Evolutionary conservation across 2,113 vertebrate genomes (phyloP).

Genomic region (Calypte anna): DNA sequence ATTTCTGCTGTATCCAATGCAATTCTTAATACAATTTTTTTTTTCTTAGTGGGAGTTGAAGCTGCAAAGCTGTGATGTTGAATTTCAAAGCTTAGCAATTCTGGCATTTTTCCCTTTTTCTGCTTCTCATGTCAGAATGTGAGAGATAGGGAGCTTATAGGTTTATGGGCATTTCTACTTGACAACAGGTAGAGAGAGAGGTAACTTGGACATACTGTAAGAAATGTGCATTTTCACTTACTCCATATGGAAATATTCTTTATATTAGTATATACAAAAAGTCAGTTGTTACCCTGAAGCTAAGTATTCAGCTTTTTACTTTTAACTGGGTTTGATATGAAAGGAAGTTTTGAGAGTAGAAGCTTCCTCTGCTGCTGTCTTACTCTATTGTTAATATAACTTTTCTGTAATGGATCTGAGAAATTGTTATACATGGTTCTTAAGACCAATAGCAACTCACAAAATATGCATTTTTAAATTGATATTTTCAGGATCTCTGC

Average conservation of each 20-base stretch:
- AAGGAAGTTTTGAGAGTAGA: neutral
- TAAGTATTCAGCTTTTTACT: neutral
- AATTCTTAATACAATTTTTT: neutral
- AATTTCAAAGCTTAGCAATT: neutral
- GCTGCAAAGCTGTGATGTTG: neutral
- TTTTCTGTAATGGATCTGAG: neutral
- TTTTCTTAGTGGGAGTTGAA: neutral
- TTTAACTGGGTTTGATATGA: neutral
- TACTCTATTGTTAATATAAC: neutral
- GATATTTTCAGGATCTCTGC: neutral
- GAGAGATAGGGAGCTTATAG: neutral
- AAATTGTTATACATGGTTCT: neutral
- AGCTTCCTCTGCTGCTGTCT: neutral
- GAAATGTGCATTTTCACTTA: neutral
- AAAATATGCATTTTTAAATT: neutral
- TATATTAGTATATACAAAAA: neutral
- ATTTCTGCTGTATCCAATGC: neutral
- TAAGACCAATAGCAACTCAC: neutral
- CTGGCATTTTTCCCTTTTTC: neutral
- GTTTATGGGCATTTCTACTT: neutral
- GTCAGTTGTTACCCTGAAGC: neutral
- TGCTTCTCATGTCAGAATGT: neutral
- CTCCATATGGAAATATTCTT: neutral
- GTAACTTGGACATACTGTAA: neutral
- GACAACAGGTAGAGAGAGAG: neutral